Percentiles rank a stretch among this genome's conserved stretches.
Conservation (phyloP, 2,113 vertebrate species). For the Peromyscus maniculatus region DNA sequence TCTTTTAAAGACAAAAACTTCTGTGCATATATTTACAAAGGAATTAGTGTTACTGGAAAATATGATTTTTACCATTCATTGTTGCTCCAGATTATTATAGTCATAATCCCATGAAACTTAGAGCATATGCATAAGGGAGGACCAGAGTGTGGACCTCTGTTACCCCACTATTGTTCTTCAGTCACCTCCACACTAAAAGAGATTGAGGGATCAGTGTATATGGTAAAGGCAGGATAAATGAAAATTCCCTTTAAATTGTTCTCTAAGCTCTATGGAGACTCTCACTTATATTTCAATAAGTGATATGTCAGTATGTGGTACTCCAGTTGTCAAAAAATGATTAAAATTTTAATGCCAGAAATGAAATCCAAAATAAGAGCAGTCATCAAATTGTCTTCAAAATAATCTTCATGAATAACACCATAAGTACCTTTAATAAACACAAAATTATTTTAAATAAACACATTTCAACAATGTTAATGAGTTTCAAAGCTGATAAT, state of each 20-base stretch:
- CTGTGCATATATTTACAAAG: background rate
- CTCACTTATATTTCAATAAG: background rate
- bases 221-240: background rate
- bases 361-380: background rate
- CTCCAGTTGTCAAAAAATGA: background rate
- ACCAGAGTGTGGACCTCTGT: background rate
- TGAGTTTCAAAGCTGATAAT: background rate
- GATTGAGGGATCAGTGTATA: background rate
- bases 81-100: background rate
- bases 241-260: background rate
- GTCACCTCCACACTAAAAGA: rapidly evolving
- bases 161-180: rapidly evolving
- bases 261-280: background rate
- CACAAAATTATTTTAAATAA: slow-evolving; percentile 6
- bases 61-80: background rate
- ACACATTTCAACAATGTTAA: background rate
- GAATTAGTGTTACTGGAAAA: background rate
- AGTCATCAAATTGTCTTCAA: background rate
- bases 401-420: background rate
- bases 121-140: background rate
- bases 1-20: background rate
- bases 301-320: background rate
- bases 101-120: background rate
- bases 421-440: background rate
- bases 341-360: background rate